phyloP scores from a whole-genome alignment of 2,113 vertebrate species.

The Corydoras sp. region DNA sequence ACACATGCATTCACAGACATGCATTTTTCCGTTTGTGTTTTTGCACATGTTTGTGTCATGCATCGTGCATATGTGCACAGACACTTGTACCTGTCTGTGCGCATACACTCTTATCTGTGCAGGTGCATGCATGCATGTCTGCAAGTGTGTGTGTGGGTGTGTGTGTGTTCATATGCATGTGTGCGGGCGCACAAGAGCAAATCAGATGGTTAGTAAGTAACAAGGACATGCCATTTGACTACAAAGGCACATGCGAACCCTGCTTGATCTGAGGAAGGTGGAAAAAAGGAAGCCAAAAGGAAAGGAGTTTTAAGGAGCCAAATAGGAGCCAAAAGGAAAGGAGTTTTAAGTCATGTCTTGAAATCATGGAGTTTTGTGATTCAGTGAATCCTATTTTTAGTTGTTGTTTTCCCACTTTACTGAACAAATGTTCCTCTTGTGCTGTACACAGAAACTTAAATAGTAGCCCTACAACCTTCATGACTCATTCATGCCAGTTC shows the following conservation, averaged over 20 bases:
- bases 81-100: no score
- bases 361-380: background rate
- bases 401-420: background rate
- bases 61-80: no score
- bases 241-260: conserved; percentile 2
- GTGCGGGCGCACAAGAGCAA: background rate
- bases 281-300: no score
- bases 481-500: conserved; percentile 29
- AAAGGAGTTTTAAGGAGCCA: no score
- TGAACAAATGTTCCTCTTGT: background rate
- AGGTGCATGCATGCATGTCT: conserved; percentile 3
- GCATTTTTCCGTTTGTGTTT: no score
- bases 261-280: background rate
- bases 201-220: conserved; percentile 35
- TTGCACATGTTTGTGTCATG: no score
- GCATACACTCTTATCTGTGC: background rate
- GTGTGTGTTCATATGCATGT: background rate
- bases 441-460: background rate
- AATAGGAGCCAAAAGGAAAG: background rate
- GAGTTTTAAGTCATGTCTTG: no score
- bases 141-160: no score
- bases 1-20: no score
- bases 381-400: background rate
- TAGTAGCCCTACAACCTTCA: conserved; percentile 12
- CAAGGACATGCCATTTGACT: background rate